A percentile compares a stretch with the other conserved stretches of the same genome.
Conservation (phyloP, 2,888 invertebrate species). For the Pardosa pseudoannulata region DNA sequence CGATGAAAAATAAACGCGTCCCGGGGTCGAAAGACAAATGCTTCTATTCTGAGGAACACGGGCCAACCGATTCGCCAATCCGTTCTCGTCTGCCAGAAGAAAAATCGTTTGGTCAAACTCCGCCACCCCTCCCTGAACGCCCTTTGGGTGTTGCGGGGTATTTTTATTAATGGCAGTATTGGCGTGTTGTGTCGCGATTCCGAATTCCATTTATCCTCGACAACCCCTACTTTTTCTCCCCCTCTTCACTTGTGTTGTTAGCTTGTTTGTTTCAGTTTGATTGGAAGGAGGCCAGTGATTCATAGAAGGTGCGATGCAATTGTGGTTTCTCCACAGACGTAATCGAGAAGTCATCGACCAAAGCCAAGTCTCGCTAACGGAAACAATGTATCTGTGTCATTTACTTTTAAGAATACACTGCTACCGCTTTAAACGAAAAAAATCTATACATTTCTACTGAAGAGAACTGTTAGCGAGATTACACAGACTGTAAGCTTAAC, state of each 20-base stretch:
- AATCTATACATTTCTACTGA: too few relatives aligned
- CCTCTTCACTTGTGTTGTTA: not conserved
- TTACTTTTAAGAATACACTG: too few relatives aligned
- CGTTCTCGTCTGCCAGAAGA: constrained; percentile 58
- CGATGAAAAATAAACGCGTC: constrained; percentile 65
- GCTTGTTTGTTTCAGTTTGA: not conserved
- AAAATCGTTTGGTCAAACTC: constrained; percentile 70
- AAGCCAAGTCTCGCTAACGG: too few relatives aligned
- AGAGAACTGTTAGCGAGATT: too few relatives aligned
- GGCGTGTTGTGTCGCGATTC: constrained; percentile 5
- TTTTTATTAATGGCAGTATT: constrained; percentile 13
- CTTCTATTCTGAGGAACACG: constrained; percentile 69
- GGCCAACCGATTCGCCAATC: constrained; percentile 37
- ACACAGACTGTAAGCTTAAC: too few relatives aligned
- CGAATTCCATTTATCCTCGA: constrained; percentile 10
- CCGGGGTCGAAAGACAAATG: constrained; percentile 54
- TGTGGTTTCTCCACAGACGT: not conserved
- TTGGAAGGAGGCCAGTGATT: constrained; percentile 7
- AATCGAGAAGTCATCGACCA: too few relatives aligned
- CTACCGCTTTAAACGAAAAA: too few relatives aligned
- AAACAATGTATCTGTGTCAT: too few relatives aligned
- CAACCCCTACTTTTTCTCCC: not conserved
- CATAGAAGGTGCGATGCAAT: not conserved
- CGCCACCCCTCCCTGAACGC: constrained; percentile 26
- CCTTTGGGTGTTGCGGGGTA: constrained; percentile 57